Conservation (phyloP, 2,797 vertebrate genomes). For the Gastrophryne carolinensis region DNA sequence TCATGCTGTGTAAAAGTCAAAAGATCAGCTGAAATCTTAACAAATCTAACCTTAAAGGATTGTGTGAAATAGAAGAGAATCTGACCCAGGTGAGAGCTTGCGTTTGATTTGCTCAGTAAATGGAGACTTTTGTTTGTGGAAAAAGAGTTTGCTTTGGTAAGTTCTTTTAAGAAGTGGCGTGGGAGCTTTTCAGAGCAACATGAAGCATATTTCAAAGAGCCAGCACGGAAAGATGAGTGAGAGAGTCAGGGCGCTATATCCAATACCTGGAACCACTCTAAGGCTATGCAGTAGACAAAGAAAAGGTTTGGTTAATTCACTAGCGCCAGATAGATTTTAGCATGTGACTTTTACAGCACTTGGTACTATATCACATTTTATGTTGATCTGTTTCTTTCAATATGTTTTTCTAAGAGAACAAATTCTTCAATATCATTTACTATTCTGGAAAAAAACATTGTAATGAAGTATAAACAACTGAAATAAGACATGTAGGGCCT, state of each 20-base stretch:
- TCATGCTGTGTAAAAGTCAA: background rate
- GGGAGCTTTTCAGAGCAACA: constrained; percentile 47
- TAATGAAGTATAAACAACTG: too few relatives aligned
- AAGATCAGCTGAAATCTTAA: constrained; percentile 9
- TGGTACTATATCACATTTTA: too few relatives aligned
- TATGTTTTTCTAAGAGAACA: too few relatives aligned
- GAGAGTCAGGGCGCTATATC: background rate
- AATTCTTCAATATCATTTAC: too few relatives aligned
- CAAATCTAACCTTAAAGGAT: constrained; percentile 17
- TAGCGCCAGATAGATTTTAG: background rate
- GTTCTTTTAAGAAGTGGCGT: constrained; percentile 39
- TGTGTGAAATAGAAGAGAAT: constrained; percentile 20
- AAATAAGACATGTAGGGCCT: too few relatives aligned
- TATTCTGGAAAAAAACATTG: too few relatives aligned
- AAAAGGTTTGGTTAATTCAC: constrained; percentile 5
- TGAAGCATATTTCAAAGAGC: constrained; percentile 48
- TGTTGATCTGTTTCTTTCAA: too few relatives aligned
- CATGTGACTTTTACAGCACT: background rate
- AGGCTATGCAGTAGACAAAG: constrained; percentile 2
- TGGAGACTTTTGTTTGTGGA: constrained; percentile 39
- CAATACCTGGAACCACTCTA: constrained; percentile 5
- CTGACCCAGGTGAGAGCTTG: constrained; percentile 50
- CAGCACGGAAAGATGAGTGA: constrained; percentile 22
- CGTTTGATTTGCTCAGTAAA: constrained; percentile 46
- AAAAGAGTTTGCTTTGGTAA: constrained; percentile 33